These are phyloP conservation scores for Eulemur coronatus DNA, from an alignment of 2,797 vertebrate genomes.

Conservation along the genomic window DNA sequence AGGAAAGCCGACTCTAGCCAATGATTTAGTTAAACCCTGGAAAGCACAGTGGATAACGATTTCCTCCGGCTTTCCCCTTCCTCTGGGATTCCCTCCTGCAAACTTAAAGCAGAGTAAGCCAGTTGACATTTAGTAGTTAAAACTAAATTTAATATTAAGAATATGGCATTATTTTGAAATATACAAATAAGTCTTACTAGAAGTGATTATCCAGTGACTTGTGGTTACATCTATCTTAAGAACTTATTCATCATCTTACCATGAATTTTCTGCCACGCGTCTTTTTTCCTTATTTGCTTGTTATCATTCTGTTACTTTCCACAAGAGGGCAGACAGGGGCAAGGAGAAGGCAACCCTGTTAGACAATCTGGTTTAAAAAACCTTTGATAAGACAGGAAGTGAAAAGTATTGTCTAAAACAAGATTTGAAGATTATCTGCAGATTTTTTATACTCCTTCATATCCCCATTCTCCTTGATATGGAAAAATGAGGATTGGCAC, in stretches of 20 bases:
- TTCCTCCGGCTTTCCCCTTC: slow-evolving; percentile 26
- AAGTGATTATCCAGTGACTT: not conserved
- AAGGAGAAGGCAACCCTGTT: not conserved
- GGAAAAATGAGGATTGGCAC: not conserved
- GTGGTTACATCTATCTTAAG: not conserved
- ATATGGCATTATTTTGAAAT: not conserved
- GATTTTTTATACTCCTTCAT: not conserved
- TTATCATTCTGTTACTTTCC: not conserved
- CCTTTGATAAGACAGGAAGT: not conserved
- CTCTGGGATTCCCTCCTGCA: slow-evolving; percentile 8
- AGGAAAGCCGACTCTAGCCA: not conserved
- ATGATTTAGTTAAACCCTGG: not conserved
- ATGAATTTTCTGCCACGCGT: not conserved
- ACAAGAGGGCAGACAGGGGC: slow-evolving; percentile 64
- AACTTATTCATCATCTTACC: not conserved
- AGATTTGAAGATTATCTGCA: slow-evolving; percentile 41
- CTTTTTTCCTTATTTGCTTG: not conserved
- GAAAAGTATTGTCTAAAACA: slow-evolving; percentile 21
- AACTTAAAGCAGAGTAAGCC: not conserved
- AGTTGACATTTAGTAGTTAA: slow-evolving; percentile 22
- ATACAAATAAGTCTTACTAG: not conserved
- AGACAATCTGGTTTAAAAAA: not conserved
- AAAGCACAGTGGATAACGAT: slow-evolving; percentile 22
- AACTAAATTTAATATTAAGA: slow-evolving; percentile 23
- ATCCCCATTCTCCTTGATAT: not conserved